These are phyloP conservation scores for Simalia tracyae DNA, from an alignment of 2,797 vertebrate species.

Conservation along the genomic window DNA sequence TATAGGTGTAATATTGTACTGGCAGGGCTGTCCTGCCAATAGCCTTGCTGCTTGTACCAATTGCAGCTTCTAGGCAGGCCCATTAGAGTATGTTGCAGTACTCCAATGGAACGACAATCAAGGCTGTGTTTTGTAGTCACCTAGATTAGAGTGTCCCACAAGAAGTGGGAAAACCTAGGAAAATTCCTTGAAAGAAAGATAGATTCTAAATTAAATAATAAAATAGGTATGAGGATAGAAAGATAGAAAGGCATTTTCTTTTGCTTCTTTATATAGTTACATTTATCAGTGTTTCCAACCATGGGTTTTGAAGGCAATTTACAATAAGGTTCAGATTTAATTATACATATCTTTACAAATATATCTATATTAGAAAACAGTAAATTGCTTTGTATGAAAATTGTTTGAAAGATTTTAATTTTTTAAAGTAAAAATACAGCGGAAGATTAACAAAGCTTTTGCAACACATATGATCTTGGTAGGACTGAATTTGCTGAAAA, in stretches of 20 bases:
- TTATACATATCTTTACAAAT: not conserved
- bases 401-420: not conserved
- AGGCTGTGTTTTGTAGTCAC: not conserved
- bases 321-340: not conserved
- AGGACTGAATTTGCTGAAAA: conserved; percentile 21
- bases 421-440: not conserved
- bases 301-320: not conserved
- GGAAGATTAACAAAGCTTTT: conserved; percentile 6
- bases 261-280: not conserved
- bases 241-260: not conserved
- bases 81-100: not conserved
- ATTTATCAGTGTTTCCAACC: not conserved
- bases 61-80: too few species aligned
- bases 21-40: too few species aligned
- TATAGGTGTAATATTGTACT: too few species aligned
- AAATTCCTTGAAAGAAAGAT: not conserved
- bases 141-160: not conserved
- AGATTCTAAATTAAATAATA: not conserved
- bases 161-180: not conserved
- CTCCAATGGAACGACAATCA: not conserved
- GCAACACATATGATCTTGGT: conserved; percentile 1
- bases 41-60: too few species aligned
- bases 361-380: not conserved
- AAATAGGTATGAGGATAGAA: not conserved
- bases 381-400: not conserved